Percentiles rank a stretch among this genome's conserved stretches.
Evolutionary conservation across 2,888 invertebrate genomes (phyloP).

Genomic region (Athalia cordata): DNA sequence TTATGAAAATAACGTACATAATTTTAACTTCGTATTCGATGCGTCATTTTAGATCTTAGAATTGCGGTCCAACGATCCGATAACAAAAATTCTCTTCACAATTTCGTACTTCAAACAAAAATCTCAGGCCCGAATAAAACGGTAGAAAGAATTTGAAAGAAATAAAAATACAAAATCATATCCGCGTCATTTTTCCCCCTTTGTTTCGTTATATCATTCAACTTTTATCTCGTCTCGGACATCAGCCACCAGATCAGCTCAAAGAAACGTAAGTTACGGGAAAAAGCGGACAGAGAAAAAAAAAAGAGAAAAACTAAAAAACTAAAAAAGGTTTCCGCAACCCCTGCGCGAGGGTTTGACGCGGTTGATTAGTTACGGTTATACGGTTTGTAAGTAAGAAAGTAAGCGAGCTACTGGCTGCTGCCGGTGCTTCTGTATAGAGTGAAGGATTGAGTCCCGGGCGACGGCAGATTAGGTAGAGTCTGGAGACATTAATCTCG

Average conservation of each 20-base stretch:
- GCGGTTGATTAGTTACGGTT: conserved; percentile 34
- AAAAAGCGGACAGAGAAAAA: neutral
- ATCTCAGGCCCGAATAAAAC: neutral
- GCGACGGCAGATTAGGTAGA: conserved; percentile 21
- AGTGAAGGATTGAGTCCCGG: conserved; percentile 20
- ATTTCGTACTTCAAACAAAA: neutral
- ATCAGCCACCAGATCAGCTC: too few relatives aligned
- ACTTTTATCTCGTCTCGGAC: too few relatives aligned
- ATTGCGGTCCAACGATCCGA: too few relatives aligned
- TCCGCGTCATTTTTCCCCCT: neutral
- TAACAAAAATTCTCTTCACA: neutral
- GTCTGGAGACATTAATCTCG: conserved; percentile 29
- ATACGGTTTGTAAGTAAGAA: neutral
- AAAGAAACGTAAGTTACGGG: too few relatives aligned
- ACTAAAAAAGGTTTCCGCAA: conserved; percentile 15
- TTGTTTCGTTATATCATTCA: neutral
- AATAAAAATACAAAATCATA: too few relatives aligned
- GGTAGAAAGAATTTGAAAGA: too few relatives aligned
- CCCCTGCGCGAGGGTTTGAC: neutral
- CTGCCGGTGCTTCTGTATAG: neutral
- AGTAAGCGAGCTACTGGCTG: too few relatives aligned
- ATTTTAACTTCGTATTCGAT: too few relatives aligned
- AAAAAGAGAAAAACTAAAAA: neutral
- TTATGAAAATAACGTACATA: too few relatives aligned
- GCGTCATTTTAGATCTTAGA: too few relatives aligned